These are phyloP conservation scores for Phrynocephalus forsythii DNA, from an alignment of 2,797 vertebrate species.

Conservation along the genomic window DNA sequence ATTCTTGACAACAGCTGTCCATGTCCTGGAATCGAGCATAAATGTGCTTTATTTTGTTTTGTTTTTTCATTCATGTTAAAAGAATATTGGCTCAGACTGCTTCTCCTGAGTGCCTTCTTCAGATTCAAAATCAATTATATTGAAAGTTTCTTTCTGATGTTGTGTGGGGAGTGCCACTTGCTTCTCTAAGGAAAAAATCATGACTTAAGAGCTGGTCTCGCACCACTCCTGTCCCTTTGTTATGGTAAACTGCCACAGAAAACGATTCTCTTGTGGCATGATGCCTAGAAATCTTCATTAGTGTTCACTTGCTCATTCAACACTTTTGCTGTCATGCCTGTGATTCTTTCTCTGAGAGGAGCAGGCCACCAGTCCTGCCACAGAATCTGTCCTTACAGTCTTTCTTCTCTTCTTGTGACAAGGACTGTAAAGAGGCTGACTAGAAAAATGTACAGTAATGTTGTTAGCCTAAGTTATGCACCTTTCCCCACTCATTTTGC, in stretches of 20 bases:
- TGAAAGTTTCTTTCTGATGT: too few relatives aligned
- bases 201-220: not conserved
- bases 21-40: too few relatives aligned
- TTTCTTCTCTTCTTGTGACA: not conserved
- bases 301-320: not conserved
- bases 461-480: too few relatives aligned
- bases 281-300: not conserved
- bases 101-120: too few relatives aligned
- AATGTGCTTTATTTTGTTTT: too few relatives aligned
- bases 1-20: too few relatives aligned
- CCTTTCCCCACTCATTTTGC: not conserved
- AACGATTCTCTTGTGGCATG: not conserved
- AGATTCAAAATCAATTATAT: too few relatives aligned
- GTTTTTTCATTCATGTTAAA: too few relatives aligned
- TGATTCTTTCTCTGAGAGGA: not conserved
- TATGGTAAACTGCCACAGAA: not conserved
- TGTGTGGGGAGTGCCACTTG: not conserved
- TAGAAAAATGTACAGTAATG: too few relatives aligned
- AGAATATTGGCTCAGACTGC: too few relatives aligned
- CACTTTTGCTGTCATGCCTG: not conserved
- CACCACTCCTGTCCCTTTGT: not conserved
- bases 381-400: not conserved
- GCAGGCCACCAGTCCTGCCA: not conserved
- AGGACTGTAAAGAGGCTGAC: not conserved
- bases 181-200: not conserved